Evolutionary conservation across 2,888 invertebrate species (phyloP).

Genomic region (Rotaria socialis): DNA sequence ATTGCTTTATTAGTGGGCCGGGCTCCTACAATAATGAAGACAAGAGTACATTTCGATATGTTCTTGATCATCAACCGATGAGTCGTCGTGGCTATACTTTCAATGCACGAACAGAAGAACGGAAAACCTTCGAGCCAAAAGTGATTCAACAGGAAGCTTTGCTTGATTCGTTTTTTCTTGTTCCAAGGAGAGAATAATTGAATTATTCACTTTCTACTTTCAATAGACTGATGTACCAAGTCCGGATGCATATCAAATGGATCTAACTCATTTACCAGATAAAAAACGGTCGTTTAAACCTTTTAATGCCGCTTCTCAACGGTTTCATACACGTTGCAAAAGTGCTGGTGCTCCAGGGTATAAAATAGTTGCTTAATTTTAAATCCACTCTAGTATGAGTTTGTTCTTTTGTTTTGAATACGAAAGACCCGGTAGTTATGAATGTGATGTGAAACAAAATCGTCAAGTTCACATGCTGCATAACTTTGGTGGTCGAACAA

Average conservation of each 20-base stretch:
- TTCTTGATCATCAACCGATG: conserved; percentile 53
- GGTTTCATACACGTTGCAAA: conserved; percentile 35
- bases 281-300: conserved; percentile 38
- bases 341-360: conserved; percentile 53
- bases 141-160: background rate
- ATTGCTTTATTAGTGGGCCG: conserved; percentile 51
- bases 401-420: conserved; percentile 42
- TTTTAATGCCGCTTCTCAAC: conserved; percentile 25
- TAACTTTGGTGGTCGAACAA: conserved; percentile 55
- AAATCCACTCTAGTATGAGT: too few relatives aligned
- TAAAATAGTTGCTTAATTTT: conserved; percentile 36
- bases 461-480: conserved; percentile 58
- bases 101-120: conserved; percentile 56
- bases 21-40: conserved; percentile 59
- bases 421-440: conserved; percentile 56
- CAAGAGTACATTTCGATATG: conserved; percentile 55
- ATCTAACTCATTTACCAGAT: background rate
- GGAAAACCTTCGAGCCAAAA: conserved; percentile 33
- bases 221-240: conserved; percentile 38
- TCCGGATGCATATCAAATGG: conserved; percentile 39
- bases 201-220: background rate
- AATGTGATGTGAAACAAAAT: conserved; percentile 52
- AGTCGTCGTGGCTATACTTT: conserved; percentile 57
- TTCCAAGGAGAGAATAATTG: background rate
- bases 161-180: background rate